Evolutionary conservation across 1,140 invertebrate species (phyloP).

Genomic region (Babylonia areolata): DNA sequence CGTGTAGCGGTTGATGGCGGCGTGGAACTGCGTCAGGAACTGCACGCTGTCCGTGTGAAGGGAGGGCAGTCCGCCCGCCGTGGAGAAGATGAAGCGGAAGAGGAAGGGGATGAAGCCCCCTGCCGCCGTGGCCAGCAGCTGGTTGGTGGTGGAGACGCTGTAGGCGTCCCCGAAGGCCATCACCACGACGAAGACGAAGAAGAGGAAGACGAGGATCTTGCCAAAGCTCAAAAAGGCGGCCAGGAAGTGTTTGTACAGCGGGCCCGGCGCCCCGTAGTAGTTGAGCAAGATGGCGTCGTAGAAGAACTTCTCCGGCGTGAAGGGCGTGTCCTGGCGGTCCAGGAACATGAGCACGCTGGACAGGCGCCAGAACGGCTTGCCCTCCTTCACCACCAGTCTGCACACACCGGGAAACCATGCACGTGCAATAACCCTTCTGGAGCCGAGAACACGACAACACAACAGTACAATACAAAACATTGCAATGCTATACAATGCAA

Average conservation of each 20-base stretch:
- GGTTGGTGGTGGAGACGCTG: slow-evolving; percentile 61
- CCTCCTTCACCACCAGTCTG: slow-evolving; percentile 38
- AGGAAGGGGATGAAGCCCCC: slow-evolving; percentile 65
- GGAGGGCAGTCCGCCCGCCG: slow-evolving; percentile 29
- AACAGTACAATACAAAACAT: no score
- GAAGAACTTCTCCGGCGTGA: slow-evolving; percentile 61
- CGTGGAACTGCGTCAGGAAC: slow-evolving; percentile 56
- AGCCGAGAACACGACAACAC: no score
- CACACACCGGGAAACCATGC: no score
- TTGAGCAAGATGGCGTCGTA: slow-evolving; percentile 48
- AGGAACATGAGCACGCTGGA: slow-evolving; percentile 57
- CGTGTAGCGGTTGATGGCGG: slow-evolving; percentile 48
- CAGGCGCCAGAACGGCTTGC: slow-evolving; percentile 47
- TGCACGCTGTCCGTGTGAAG: slow-evolving; percentile 57
- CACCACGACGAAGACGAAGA: slow-evolving; percentile 63
- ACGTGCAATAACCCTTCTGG: no score
- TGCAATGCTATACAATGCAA: no score
- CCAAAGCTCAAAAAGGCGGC: slow-evolving; percentile 49
- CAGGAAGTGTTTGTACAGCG: slow-evolving; percentile 46
- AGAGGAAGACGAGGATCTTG: slow-evolving; percentile 58
- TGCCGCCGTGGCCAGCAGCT: slow-evolving; percentile 61
- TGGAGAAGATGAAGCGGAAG: slow-evolving; percentile 57
- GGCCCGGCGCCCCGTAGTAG: slow-evolving; percentile 57
- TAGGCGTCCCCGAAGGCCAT: slow-evolving; percentile 65
- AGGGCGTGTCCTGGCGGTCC: slow-evolving; percentile 56